Evolutionary conservation across 2,797 vertebrate species (phyloP), one percentile per base, ranked within the genome.

Genomic region (Bovichtus variegatus): DNA sequence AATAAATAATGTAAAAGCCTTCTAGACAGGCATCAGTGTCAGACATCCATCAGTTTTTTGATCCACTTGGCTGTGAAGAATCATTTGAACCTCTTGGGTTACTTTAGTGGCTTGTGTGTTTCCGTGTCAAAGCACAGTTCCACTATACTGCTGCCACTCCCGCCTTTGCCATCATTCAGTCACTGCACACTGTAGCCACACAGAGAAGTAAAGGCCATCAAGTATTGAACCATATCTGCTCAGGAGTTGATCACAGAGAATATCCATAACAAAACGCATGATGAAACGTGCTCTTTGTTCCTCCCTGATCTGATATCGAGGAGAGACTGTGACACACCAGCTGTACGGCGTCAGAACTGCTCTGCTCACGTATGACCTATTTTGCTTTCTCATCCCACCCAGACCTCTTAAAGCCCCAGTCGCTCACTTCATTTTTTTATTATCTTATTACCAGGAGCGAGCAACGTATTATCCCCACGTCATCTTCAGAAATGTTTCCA

Each of bases 301-400:
- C 44, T 60, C 49, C 50, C 58, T 77, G 47, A 61, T 71, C 61
- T 80, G 65, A 82, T 69, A 67, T 50, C 53, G 50, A 83, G 15
- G 44, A 25, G 61, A 43, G 58, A 60, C 16, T 15, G n/a, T n/a
- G 50, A 83, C 72, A 83, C 66, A 78, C 44, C 87, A 76, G 83
- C 68, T 87, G 73, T 59, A 64, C 68, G 66, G 71, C 74, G 57
- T 89, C 84, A 82, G 38, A 46, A 62, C 55, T 21, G 41, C 63
- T 78, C 67, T 67, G 75, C 78, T 87, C 64, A 80, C 61, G 27
- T 80, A 77, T 34, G 40, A 43, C 23, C 16, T 23, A 76, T 47
- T 77, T 51, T 58, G 36, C 53, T 67, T 80, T 80, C 44, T 72
- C 53, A 41, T 84, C 81, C 83, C 82, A 77, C 87, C 79, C 85